Evolutionary conservation across 2,797 vertebrate species (phyloP), one percentile per base, ranked within the genome.

Genomic region (Acanthis flammea): DNA sequence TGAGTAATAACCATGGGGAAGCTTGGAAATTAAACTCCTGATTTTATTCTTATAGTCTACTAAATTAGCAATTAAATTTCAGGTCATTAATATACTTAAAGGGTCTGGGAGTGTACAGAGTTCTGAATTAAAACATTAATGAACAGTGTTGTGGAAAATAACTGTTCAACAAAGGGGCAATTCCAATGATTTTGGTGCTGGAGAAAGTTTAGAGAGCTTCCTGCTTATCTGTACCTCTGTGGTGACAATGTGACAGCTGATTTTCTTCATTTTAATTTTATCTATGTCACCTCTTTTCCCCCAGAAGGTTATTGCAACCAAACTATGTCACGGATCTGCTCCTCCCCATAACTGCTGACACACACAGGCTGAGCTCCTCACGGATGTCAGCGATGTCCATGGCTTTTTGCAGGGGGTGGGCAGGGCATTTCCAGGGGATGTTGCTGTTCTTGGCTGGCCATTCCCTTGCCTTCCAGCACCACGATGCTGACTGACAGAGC

Each of bases 1-100:
- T 65, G 60, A 89, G 53, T 74, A 89, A 82, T 74, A 79, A 86
- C 22, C 39, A 41, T 14, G 31, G 35, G 4, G 13, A 62, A 80
- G 57, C 57, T 91, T 63, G 68, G 68, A 95, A 94, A 92, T 80
- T 57, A 85, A 90, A 82, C 14, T 74, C 44, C 24, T 27, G 44
- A 7, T 80, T 89, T 82, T 82, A 61, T 82, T 61, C 35, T 31
- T 62, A 18, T 15, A 73, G 31, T 55, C 48, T 54, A 65, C 63
- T 39, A 35, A 48, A 48, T 85, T 67, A 70, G 45, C 73, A 94
- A 73, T 86, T 76, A 82, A 50, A 71, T 91, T 78, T 85, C 30
- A 85, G n/a, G 30, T 85, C 14, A 54, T 80, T 80, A 71, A 63
- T 86, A 61, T 45, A 74, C 19, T 42, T 82, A n/a, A 76, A 89